Percentiles rank a stretch among this genome's conserved stretches.
These are phyloP conservation scores for Caenorhabditis inopinata DNA, from an alignment of 1,140 invertebrate species.

Conservation along the genomic window DNA sequence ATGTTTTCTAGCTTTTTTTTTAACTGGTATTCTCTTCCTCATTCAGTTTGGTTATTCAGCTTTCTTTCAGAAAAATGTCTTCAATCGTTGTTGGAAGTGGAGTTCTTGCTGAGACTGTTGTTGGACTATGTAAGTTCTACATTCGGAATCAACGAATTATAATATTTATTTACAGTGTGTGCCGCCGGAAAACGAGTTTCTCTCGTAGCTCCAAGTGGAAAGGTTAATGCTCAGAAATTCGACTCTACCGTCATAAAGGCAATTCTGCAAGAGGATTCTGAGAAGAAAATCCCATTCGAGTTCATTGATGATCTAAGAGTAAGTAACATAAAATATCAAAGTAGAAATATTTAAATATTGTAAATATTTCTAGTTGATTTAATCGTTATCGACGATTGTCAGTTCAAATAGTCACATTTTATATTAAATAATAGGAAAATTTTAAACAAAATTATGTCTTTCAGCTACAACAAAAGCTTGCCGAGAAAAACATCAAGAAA, in stretches of 20 bases:
- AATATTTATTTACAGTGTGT: background rate
- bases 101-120: conserved; percentile 23
- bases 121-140: background rate
- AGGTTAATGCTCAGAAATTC: background rate
- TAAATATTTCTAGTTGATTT: background rate
- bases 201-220: conserved; percentile 1
- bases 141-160: too few species aligned
- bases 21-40: background rate
- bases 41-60: too few species aligned
- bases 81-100: conserved; percentile 23
- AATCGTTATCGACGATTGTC: too few species aligned
- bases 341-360: background rate
- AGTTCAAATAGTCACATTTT: background rate
- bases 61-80: background rate
- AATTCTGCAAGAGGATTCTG: conserved; percentile 30
- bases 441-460: background rate
- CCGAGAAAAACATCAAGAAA: conserved; percentile 16
- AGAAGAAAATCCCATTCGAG: conserved; percentile 36
- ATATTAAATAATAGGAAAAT: too few species aligned
- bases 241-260: background rate
- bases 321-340: too few species aligned
- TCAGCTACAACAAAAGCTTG: conserved; percentile 29
- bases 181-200: conserved; percentile 1
- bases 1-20: background rate
- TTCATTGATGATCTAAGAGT: conserved; percentile 36